phyloP scores from a whole-genome alignment of 2,797 vertebrate genomes.

The Acanthiza pusilla region DNA sequence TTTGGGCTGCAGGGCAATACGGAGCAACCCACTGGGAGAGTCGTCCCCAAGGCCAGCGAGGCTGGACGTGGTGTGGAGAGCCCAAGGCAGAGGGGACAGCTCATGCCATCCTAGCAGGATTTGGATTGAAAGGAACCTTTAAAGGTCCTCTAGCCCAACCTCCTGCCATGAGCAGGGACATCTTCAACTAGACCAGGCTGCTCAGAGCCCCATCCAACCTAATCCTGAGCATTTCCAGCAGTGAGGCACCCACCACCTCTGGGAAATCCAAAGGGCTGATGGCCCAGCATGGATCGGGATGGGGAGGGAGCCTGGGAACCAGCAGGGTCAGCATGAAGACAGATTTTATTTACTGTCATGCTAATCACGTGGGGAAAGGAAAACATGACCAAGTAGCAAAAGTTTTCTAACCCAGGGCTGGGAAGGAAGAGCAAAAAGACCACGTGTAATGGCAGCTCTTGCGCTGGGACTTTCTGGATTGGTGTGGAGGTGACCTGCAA shows the following conservation, averaged over 20 bases:
- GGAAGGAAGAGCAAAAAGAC: not conserved
- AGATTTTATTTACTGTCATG: not conserved
- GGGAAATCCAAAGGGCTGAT: not conserved
- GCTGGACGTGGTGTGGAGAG: not conserved
- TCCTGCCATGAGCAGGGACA: not conserved
- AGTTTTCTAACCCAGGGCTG: not conserved
- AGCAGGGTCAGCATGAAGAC: not conserved
- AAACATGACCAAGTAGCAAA: not conserved
- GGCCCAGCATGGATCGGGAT: fast-evolving
- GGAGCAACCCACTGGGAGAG: not conserved
- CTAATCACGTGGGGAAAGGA: not conserved
- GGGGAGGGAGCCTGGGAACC: not conserved
- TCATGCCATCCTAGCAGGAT: fast-evolving
- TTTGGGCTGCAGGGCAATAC: not conserved
- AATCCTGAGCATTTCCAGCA: not conserved
- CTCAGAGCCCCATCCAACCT: not conserved
- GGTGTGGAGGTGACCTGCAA: not conserved
- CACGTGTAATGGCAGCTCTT: fast-evolving
- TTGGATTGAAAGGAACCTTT: not conserved
- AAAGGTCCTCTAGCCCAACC: not conserved
- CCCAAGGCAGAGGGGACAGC: not conserved
- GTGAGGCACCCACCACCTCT: not conserved
- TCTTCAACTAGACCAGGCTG: no score
- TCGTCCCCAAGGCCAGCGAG: not conserved
- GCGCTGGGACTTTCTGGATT: not conserved